A percentile compares a stretch with the other conserved stretches of the same genome.
Conservation (phyloP, 1,140 invertebrate genomes). For the Papilio xuthus region DNA sequence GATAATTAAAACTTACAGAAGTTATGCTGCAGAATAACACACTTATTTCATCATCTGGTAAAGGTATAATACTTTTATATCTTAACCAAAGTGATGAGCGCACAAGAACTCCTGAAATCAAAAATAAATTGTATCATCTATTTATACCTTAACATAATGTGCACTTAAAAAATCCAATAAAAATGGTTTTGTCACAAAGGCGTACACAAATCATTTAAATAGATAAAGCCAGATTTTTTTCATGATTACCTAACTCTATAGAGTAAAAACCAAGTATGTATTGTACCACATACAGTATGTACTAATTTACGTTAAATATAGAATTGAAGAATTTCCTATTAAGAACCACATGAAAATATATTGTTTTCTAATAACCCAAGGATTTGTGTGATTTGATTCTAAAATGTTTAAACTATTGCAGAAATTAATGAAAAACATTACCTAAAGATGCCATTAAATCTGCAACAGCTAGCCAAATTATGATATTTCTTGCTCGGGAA, state of each 20-base stretch:
- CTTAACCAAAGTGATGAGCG: conserved; percentile 87
- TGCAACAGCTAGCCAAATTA: conserved; percentile 89
- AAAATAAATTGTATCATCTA: conserved; percentile 35
- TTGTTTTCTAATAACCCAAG: too few relatives aligned
- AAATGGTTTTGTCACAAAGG: too few relatives aligned
- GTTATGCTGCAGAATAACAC: conserved; percentile 88
- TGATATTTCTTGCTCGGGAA: conserved; percentile 85
- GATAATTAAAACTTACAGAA: conserved; percentile 83
- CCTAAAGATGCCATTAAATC: conserved; percentile 89
- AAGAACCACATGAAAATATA: too few relatives aligned
- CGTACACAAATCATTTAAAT: too few relatives aligned
- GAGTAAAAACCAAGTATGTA: too few relatives aligned
- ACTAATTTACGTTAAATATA: too few relatives aligned
- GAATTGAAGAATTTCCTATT: too few relatives aligned
- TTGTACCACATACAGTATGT: too few relatives aligned
- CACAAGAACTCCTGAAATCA: conserved; percentile 85
- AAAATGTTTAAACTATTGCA: too few relatives aligned
- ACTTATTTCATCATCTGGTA: conserved; percentile 84
- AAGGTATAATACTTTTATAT: conserved; percentile 85
- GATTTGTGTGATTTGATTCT: too few relatives aligned
- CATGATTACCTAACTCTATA: too few relatives aligned
- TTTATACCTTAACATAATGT: conserved; percentile 23
- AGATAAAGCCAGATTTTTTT: too few relatives aligned
- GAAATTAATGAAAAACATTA: conserved; percentile 59
- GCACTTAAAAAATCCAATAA: background rate